Conservation (phyloP, 37 sponge, comb jelly and placozoan genomes). For the Aplysina aerophoba region DNA sequence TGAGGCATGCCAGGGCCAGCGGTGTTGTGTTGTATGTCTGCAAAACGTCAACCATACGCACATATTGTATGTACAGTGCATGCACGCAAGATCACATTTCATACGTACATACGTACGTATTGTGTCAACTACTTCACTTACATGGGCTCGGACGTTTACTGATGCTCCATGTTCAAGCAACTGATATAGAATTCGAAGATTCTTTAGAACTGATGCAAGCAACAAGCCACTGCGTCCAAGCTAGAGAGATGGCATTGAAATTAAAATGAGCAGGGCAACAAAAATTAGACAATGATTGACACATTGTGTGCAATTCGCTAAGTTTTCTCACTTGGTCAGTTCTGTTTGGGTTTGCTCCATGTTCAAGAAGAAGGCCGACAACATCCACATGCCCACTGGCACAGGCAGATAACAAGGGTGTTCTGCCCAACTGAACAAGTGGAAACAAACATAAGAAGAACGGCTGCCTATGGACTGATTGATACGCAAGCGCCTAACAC, state of each 20-base stretch:
- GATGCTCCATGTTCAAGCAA: background rate
- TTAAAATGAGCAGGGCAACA: background rate
- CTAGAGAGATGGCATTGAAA: background rate
- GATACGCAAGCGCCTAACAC: no score
- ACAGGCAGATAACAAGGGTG: conserved; percentile 11
- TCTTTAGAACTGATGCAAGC: conserved; percentile 4
- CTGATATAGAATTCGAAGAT: background rate
- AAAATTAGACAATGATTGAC: background rate
- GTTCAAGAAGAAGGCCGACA: background rate
- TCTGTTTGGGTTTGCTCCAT: conserved; percentile 10
- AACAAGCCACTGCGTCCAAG: conserved; percentile 6
- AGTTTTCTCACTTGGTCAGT: background rate
- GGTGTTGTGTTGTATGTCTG: background rate
- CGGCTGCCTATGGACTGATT: no score
- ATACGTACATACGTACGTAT: conserved; percentile 1
- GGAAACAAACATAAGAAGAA: background rate
- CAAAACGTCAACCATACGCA: background rate
- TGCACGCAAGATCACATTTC: background rate
- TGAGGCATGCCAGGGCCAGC: background rate
- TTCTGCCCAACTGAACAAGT: background rate
- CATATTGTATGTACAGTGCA: background rate
- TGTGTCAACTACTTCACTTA: no score
- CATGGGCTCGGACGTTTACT: background rate
- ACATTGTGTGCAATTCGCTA: background rate
- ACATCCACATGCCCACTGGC: background rate